Evolutionary conservation across 2,113 vertebrate species (phyloP).

Genomic region (Patagioenas fasciata): DNA sequence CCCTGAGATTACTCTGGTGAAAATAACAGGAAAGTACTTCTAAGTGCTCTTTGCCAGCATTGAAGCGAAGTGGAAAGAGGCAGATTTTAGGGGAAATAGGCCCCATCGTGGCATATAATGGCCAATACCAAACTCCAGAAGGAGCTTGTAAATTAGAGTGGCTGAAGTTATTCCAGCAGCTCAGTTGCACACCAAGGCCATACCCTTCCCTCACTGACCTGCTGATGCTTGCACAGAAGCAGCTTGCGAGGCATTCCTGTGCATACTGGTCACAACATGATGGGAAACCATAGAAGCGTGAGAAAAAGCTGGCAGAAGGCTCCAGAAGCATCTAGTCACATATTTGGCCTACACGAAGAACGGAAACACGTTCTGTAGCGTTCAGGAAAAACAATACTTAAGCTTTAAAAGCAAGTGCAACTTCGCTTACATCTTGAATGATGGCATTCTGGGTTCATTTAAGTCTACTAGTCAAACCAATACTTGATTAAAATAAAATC

Average conservation of each 20-base stretch:
- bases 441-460: neutral
- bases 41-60: neutral
- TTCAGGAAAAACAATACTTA: neutral
- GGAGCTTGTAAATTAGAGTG: neutral
- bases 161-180: neutral
- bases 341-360: neutral
- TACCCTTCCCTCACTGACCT: neutral
- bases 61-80: neutral
- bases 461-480: neutral
- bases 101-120: neutral
- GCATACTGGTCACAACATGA: neutral
- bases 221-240: rapidly evolving
- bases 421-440: neutral
- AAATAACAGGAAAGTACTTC: conserved; percentile 23
- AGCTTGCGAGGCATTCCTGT: neutral
- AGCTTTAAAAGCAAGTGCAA: neutral
- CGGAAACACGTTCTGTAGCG: neutral
- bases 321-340: neutral
- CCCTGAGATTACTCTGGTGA: neutral
- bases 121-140: neutral
- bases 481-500: neutral
- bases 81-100: neutral
- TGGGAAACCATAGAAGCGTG: neutral
- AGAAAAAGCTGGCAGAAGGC: neutral
- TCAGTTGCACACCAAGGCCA: neutral